Conservation (phyloP, 2,113 vertebrate species). For the Poeciliopsis retropinna region DNA sequence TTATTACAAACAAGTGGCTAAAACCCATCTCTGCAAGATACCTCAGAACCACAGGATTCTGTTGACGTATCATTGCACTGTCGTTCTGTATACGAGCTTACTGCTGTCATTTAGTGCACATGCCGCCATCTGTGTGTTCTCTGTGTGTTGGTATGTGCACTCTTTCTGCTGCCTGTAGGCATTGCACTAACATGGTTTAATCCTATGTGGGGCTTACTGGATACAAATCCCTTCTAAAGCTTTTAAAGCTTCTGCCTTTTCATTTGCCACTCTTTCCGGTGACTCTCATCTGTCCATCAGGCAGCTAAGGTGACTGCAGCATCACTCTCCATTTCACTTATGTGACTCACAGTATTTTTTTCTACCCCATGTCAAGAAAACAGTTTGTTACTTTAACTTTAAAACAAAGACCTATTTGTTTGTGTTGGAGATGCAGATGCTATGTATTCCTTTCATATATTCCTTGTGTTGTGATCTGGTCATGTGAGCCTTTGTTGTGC, state of each 20-base stretch:
- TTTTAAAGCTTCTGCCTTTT: slow-evolving; percentile 77
- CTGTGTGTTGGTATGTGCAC: slow-evolving; percentile 4
- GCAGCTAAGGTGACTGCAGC: background rate
- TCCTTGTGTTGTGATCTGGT: background rate
- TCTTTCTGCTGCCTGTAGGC: slow-evolving; percentile 60
- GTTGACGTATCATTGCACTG: slow-evolving; percentile 4
- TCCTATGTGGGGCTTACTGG: slow-evolving; percentile 76
- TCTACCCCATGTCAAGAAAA: background rate
- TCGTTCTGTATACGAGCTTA: slow-evolving; percentile 8
- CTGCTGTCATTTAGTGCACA: slow-evolving; percentile 20
- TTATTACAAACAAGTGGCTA: background rate
- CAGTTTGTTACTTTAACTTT: background rate
- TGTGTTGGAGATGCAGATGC: background rate
- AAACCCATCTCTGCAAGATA: background rate
- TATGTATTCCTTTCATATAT: background rate
- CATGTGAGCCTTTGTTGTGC: background rate
- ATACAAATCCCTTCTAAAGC: slow-evolving; percentile 79
- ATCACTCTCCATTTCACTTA: background rate
- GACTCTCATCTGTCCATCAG: slow-evolving; percentile 17
- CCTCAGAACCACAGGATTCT: background rate
- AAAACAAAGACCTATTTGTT: background rate
- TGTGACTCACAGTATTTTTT: background rate
- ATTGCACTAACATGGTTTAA: slow-evolving; percentile 80
- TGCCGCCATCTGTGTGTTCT: slow-evolving; percentile 2
- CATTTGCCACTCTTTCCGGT: slow-evolving; percentile 49